Conservation (phyloP, 2,888 invertebrate species). For the Lamellibrachia satsuma region DNA sequence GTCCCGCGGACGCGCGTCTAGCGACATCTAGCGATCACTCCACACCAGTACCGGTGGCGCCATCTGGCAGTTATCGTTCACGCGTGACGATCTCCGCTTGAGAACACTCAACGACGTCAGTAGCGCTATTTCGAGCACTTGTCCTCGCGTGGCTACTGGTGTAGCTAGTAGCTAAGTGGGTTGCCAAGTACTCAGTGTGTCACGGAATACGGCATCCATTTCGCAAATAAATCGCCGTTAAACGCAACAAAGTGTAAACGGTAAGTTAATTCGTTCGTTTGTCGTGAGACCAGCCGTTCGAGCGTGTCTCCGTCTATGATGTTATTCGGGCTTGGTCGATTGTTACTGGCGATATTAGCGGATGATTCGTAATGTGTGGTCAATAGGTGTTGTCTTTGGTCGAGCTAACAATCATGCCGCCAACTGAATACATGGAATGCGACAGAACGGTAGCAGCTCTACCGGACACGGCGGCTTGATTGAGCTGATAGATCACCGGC, state of each 20-base stretch:
- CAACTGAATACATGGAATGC: background rate
- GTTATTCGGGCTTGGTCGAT: background rate
- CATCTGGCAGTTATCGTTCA: background rate
- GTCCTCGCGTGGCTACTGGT: slow-evolving; percentile 7
- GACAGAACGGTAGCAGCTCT: background rate
- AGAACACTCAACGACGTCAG: background rate
- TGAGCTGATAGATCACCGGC: background rate
- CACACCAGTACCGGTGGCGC: background rate
- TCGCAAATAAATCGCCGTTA: background rate
- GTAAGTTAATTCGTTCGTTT: background rate
- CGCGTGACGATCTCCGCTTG: slow-evolving; percentile 9
- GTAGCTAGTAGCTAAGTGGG: background rate
- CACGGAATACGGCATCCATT: background rate
- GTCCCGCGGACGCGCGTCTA: background rate
- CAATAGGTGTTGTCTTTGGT: background rate
- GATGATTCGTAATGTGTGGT: background rate
- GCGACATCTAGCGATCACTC: background rate
- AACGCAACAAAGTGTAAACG: slow-evolving; percentile 4
- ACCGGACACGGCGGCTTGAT: background rate
- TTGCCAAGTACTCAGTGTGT: slow-evolving; percentile 13
- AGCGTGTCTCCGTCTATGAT: background rate
- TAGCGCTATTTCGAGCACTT: background rate
- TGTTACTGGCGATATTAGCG: slow-evolving; percentile 6
- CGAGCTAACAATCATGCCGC: background rate
- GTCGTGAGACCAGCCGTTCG: background rate